phyloP scores from a whole-genome alignment of 2,888 invertebrate species.

The Ecliptopera silaceata region DNA sequence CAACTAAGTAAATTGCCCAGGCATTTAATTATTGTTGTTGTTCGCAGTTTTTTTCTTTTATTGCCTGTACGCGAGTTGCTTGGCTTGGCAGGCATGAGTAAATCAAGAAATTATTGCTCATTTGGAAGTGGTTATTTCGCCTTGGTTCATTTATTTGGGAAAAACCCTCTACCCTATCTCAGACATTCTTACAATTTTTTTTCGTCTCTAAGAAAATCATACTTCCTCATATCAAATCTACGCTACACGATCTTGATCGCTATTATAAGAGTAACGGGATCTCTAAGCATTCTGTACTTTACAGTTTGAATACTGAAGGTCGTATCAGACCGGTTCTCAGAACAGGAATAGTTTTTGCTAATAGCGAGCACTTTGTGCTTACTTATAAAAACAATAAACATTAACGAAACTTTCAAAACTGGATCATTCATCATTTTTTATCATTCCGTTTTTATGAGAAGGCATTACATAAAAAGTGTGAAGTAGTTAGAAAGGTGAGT shows the following conservation, averaged over 20 bases:
- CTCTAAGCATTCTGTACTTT: slow-evolving; percentile 37
- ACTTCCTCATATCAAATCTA: slow-evolving; percentile 19
- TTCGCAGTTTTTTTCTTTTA: slow-evolving; percentile 33
- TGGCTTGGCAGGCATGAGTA: slow-evolving; percentile 20
- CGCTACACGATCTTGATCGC: slow-evolving; percentile 1
- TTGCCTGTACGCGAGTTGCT: slow-evolving; percentile 31
- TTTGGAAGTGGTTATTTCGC: slow-evolving; percentile 14
- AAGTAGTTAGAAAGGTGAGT: too few species aligned
- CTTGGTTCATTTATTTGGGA: slow-evolving; percentile 4
- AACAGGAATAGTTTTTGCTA: slow-evolving; percentile 59
- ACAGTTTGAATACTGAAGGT: slow-evolving; percentile 51
- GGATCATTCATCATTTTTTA: slow-evolving; percentile 39
- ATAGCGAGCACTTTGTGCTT: slow-evolving; percentile 35
- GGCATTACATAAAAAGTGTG: not conserved
- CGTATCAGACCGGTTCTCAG: slow-evolving; percentile 55
- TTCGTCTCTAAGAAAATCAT: slow-evolving; percentile 3
- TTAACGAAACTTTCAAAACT: slow-evolving; percentile 49
- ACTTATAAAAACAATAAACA: slow-evolving; percentile 67
- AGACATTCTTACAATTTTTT: slow-evolving; percentile 1
- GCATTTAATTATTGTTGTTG: slow-evolving; percentile 37
- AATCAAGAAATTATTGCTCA: slow-evolving; percentile 24
- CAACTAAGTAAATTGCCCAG: slow-evolving; percentile 37
- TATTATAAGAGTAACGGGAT: slow-evolving; percentile 40
- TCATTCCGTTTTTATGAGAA: not conserved
- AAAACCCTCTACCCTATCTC: slow-evolving; percentile 4